Evolutionary conservation across 2,888 invertebrate species (phyloP), one percentile per base, ranked within the genome.

Genomic region (Drosophila maculinotata): DNA sequence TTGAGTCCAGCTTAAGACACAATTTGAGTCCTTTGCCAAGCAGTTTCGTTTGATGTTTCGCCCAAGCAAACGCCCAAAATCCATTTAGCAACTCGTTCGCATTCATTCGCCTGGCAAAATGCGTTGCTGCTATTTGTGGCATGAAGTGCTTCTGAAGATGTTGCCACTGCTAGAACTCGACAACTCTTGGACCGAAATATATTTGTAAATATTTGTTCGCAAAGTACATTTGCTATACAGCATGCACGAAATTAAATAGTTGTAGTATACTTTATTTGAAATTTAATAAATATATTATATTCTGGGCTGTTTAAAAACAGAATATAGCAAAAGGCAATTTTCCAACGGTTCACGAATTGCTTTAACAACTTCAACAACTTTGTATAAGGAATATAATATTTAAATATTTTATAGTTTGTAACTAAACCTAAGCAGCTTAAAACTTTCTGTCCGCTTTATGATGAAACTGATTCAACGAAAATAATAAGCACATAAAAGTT

Each of bases 1-100:
- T 77, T 82, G 81, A 82, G 86, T 85, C 75, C 68, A 69, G 83
- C 77, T 82, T 82, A 86, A 85, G 86, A 77, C 80, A 82, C 83
- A 82, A 85, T 82, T 79, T 77, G 45, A 74, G 74, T 66, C 64
- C 56, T 59, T 73, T 73, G 53, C 58, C 59, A 68, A 66, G 66
- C 62, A 73, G 73, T 78, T 79, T 59, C 53, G 70, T 82, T 85
- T 82, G 82, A 76, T 70, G 79, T 79, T 73, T 70, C 41, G 45
- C 44, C 49, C 60, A 36, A 53, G 48, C 58, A 39, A 52, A 44
- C 33, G 42, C 42, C 33, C 53, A 52, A 80, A 79, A 82, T 79
- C 79, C 79, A 79, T 79, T 79, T 76, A 73, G 47, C 76, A 79
- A 72, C 60, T 76, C 64, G 48, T 51, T 72, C 58, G 52, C 58